A percentile compares a stretch with the other conserved stretches of the same genome.
Evolutionary conservation across 2,888 invertebrate genomes (phyloP).

Genomic region (Xanthia icteritia): DNA sequence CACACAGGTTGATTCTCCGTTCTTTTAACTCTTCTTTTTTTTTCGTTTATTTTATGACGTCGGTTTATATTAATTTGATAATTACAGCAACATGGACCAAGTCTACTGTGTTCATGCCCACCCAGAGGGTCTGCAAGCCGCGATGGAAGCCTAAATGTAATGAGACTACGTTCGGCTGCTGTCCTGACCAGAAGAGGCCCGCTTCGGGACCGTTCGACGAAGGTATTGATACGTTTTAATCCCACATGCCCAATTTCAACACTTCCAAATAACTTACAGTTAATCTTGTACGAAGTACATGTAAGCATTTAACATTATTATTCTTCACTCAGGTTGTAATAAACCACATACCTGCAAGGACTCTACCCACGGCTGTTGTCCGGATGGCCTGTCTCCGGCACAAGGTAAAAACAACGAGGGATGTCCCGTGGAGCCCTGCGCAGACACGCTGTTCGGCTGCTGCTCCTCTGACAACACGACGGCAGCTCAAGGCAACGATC

Average conservation of each 20-base stretch:
- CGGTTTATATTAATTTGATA: not conserved
- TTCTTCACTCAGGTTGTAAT: constrained; percentile 90
- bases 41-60: not conserved
- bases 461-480: constrained; percentile 94
- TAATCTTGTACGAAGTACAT: not conserved
- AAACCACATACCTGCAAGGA: constrained; percentile 94
- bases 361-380: constrained; percentile 94
- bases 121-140: constrained; percentile 78
- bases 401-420: constrained; percentile 92
- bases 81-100: constrained; percentile 87
- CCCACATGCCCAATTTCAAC: not conserved
- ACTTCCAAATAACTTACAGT: not conserved
- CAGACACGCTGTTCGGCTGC: constrained; percentile 96
- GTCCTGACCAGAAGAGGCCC: constrained; percentile 94
- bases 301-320: not conserved
- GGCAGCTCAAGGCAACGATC: constrained; percentile 94
- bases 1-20: not conserved
- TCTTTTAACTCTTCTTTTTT: not conserved
- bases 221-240: constrained; percentile 83
- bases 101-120: constrained; percentile 74
- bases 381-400: constrained; percentile 95
- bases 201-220: constrained; percentile 96
- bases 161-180: constrained; percentile 95
- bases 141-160: constrained; percentile 89
- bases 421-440: constrained; percentile 94